Base-by-base conservation (phyloP, 2,113 vertebrate species). In the Ursus arctos region DNA sequence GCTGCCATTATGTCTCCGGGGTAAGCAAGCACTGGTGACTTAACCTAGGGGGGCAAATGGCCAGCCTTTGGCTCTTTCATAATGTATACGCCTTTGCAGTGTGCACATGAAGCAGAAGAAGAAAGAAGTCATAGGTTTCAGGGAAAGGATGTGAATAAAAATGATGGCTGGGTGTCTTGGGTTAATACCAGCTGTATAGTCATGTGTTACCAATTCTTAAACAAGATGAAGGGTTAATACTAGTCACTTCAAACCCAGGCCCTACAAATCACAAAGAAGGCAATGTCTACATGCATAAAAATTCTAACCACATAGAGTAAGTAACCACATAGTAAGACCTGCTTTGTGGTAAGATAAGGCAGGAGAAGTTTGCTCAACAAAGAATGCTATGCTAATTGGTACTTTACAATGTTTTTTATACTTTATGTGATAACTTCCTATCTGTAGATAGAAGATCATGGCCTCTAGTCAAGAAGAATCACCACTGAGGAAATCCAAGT, bases 1-100 rank as follows among this genome's bases (percentile, higher is more conserved):
- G 95, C 80, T 92, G 83, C 96, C 92, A 92, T 74, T 47, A 22
- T 1, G 12, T 55, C 93, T 76, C 81, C 95, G 92, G 26, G 55
- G 22, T 43, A 51, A 76, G 11, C 6, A 4, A 3, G 33, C 22
- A 28, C 76, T 80, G 69, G 57, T 61, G 24, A 88, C 72, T 77
- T 81, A 57, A 65, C 36, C 43, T 49, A 22, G 26, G 67, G 72
- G 76, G 24, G 11, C 33, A 61, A 7, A 16, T 5, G 12, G 28
- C 57, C 19, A n/a, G 36, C 40, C 28, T 76, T 15, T 24, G 21
- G 65, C 43, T 72, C n/a, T 74, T 47, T 22, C n/a, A 49, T 86
- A 4, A 67, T 8, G 1, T 40, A 13, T 24, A 22, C 19, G 49
- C 57, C 21, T 33, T 51, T 28, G 28, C 40, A 16, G 72, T 6